Evolutionary conservation across 2,113 vertebrate genomes (phyloP).

Genomic region (Lanius ludovicianus): DNA sequence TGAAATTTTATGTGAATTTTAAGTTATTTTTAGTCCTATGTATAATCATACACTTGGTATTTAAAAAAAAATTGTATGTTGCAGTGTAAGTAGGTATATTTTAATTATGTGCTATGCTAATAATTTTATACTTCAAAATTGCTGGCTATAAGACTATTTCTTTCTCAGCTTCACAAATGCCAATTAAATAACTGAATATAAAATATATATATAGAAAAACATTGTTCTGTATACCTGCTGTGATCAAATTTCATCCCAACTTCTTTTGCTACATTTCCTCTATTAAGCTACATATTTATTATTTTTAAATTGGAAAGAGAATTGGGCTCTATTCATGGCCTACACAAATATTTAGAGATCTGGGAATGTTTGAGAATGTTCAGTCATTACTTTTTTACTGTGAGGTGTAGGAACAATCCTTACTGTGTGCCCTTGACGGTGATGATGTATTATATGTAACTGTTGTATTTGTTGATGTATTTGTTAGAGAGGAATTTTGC

Average conservation of each 20-base stretch:
- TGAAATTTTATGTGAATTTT: slow-evolving; percentile 24
- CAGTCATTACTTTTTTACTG: background rate
- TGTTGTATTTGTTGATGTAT: slow-evolving; percentile 46
- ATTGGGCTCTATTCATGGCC: background rate
- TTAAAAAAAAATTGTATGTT: background rate
- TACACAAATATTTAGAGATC: slow-evolving; percentile 16
- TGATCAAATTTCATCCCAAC: background rate
- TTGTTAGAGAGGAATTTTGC: slow-evolving; percentile 58
- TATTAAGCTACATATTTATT: background rate
- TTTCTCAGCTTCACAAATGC: background rate
- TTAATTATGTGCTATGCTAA: background rate
- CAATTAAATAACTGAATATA: background rate
- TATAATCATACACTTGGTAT: background rate
- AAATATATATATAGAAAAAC: background rate
- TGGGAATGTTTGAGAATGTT: background rate
- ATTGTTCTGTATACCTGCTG: background rate
- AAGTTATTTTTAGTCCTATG: background rate
- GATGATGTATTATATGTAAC: slow-evolving; percentile 6
- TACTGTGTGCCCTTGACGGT: background rate
- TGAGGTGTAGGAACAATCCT: background rate
- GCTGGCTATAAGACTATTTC: background rate
- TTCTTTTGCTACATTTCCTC: background rate
- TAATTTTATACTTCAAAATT: background rate
- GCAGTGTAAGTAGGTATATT: background rate
- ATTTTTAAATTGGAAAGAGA: background rate